Evolutionary conservation across 92 coral and sea anemone genomes (phyloP), one percentile per base, ranked within the genome.

Genomic region (Palythoa grandiflora): DNA sequence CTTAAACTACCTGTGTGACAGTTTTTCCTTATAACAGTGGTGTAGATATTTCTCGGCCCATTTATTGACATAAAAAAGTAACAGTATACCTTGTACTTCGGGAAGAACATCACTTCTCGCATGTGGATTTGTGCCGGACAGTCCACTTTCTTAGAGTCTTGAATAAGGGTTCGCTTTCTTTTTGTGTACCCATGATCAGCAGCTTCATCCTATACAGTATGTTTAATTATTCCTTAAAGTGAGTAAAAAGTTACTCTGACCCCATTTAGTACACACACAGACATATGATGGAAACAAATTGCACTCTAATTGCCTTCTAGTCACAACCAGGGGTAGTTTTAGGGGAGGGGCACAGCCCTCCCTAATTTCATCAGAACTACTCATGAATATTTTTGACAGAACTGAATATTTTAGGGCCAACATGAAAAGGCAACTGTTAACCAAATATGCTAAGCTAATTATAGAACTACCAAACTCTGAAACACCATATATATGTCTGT

Each of bases 111-210:
- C 12, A 89, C 89, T 65, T 89, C 89, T 2, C 86, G 28, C 81
- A 89, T 79, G 47, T 36, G 44, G 38, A 85, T 84, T 12, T 77
- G 83, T 50, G 89, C 92, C n/a, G 92, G 89, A 57, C 92, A 89
- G 73, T 70, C 89, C 74, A 90, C 19, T 68, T 90, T 90, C 37
- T 90, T 90, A 3, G 89, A 85, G 63, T 71, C 66, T 16, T 90
- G 92, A 53, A 71, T 59, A 47, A 83, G 76, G 47, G 59, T 55
- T 17, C 55, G 38, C 72, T 66, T 88, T 50, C 83, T 76, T 38
- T 66, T 75, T 21, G 20, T 66, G 61, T 77, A 87, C 14, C 84
- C 84, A 87, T 87, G 84, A 38, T 87, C 89, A 51, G 74, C 73
- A 20, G 84, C 48, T 8, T 68, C 47, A 87, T 37, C 51, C 83